Base-by-base conservation (phyloP, 2,797 vertebrate species). In the Serranus cabrilla region DNA sequence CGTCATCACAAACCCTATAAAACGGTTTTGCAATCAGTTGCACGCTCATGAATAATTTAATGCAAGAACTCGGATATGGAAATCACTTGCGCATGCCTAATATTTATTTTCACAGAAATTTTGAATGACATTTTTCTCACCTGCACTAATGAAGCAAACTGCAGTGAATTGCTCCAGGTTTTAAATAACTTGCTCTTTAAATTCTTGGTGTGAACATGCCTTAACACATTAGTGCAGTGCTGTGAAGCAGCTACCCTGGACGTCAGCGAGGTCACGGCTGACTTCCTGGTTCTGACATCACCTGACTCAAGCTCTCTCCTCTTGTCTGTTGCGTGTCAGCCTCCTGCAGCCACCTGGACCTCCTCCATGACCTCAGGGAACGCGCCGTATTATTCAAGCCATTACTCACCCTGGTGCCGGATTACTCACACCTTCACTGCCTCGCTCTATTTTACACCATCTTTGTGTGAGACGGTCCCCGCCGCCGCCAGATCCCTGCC, bases 401-500 rank as follows among this genome's bases (percentile, higher is more conserved):
- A 69, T 90, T 86, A 91, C 71, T 91, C 89, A 93, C 17, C 23
- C 18, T 23, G 20, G 73, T 55, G 49, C 70, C 23, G 58, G 43
- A 80, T 91, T 84, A 89, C 85, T 87, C 90, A 89, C 68, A 18
- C 69, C 72, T 82, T 81, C 59, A 39, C 64, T 66, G 59, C 55
- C 49, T 68, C 8, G 9, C 65, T 39, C 23, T 20, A 4, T 34
- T 68, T 18, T 12, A 37, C 49, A 13, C 40, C 40, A 55, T 47
- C 61, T 81, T 40, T 18, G 40, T 81, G 51, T 37, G 54, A 59
- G 58, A 58, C 7, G 3, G 23, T 18, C 23, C 18, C 23, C n/a
- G 1, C 21, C 21, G 18, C 52, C 14, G 20, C 42, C 69, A 50
- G 23, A 74, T 63, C 39, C 45, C 7, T 69, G 78, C 80, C 80